phyloP scores from a whole-genome alignment of 2,888 invertebrate genomes.

The Drosophila stalkeri region DNA sequence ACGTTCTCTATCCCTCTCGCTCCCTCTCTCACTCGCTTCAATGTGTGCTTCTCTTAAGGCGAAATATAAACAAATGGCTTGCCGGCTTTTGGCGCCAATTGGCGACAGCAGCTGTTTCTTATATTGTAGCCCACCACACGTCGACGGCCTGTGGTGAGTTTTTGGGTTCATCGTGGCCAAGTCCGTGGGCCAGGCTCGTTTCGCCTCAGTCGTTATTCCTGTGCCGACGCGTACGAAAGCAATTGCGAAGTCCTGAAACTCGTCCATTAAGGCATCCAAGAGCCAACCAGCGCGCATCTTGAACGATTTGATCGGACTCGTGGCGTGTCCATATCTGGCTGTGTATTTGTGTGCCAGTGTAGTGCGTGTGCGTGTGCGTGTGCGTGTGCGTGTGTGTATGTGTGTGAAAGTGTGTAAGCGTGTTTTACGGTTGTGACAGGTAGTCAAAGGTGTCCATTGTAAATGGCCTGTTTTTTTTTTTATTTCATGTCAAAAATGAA shows the following conservation, averaged over 20 bases:
- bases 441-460: slow-evolving; percentile 30
- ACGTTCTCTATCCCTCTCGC: neutral
- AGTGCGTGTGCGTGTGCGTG: slow-evolving; percentile 16
- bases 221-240: slow-evolving; percentile 73
- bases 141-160: slow-evolving; percentile 56
- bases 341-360: slow-evolving; percentile 31
- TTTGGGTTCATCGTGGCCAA: slow-evolving; percentile 20
- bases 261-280: slow-evolving; percentile 24
- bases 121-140: slow-evolving; percentile 50
- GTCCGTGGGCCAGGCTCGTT: slow-evolving; percentile 44
- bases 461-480: neutral
- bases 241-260: slow-evolving; percentile 36
- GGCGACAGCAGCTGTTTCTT: slow-evolving; percentile 33
- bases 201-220: slow-evolving; percentile 71
- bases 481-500: neutral
- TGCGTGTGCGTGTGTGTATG: slow-evolving; percentile 17
- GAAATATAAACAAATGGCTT: slow-evolving; percentile 56
- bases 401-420: slow-evolving; percentile 17
- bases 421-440: slow-evolving; percentile 44
- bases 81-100: slow-evolving; percentile 63
- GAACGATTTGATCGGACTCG: slow-evolving; percentile 33
- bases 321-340: slow-evolving; percentile 26
- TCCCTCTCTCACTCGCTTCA: neutral
- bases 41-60: neutral
- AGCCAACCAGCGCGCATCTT: slow-evolving; percentile 17